Evolutionary conservation across 2,888 invertebrate species (phyloP).

Genomic region (Hemistola chrysoprasaria): DNA sequence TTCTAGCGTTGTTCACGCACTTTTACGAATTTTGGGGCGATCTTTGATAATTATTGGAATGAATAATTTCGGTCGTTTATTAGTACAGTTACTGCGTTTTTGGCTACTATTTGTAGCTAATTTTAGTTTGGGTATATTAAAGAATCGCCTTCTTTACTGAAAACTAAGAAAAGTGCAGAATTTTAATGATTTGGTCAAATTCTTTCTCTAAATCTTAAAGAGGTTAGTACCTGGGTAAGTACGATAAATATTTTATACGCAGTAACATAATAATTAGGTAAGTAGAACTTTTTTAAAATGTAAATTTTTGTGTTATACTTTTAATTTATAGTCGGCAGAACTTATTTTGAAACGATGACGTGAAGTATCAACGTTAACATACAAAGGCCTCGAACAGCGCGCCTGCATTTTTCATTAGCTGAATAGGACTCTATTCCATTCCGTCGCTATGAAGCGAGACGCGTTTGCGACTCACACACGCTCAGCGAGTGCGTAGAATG

Average conservation of each 20-base stretch:
- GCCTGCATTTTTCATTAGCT: slow-evolving; percentile 70
- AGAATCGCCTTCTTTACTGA: no score
- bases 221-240: no score
- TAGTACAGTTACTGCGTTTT: neutral
- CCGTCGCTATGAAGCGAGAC: slow-evolving; percentile 52
- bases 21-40: slow-evolving; percentile 77
- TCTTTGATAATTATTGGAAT: slow-evolving; percentile 42
- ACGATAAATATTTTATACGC: no score
- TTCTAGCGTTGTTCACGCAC: slow-evolving; percentile 77
- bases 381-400: slow-evolving; percentile 64
- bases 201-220: no score
- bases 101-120: no score
- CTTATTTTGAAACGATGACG: slow-evolving; percentile 55
- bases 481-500: slow-evolving; percentile 35
- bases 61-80: slow-evolving; percentile 16
- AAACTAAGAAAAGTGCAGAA: no score
- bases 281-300: no score
- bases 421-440: slow-evolving; percentile 70
- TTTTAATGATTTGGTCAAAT: no score
- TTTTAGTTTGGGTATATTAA: no score
- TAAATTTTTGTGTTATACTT: no score
- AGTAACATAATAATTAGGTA: no score
- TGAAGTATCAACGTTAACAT: slow-evolving; percentile 69
- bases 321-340: slow-evolving; percentile 3
- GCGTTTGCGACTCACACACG: slow-evolving; percentile 48